phyloP scores from a whole-genome alignment of 1,140 invertebrate genomes.

The Mesaphorura yosii region DNA sequence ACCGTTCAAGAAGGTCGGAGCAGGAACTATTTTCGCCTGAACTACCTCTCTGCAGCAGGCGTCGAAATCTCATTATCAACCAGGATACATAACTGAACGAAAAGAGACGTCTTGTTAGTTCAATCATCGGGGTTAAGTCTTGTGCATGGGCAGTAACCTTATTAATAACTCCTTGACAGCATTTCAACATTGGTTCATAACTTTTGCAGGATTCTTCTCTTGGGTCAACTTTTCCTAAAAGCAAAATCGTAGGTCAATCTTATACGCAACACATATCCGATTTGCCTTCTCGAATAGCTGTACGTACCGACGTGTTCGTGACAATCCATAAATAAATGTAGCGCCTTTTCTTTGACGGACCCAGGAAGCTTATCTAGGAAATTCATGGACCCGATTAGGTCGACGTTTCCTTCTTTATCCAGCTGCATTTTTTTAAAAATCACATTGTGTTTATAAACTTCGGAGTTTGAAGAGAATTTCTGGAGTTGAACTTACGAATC shows the following conservation, averaged over 20 bases:
- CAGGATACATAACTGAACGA: no score
- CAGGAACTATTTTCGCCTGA: no score
- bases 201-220: constrained; percentile 1
- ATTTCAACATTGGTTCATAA: constrained; percentile 5
- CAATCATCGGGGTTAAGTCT: no score
- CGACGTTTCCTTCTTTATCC: background rate
- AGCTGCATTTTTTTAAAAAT: background rate
- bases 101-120: no score
- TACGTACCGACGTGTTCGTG: constrained; percentile 1
- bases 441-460: background rate
- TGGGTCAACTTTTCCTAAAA: background rate
- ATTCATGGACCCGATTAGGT: background rate
- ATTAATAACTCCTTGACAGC: background rate
- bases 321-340: constrained; percentile 3
- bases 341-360: background rate
- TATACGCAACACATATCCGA: no score
- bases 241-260: background rate
- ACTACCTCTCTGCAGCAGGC: no score
- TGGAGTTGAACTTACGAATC: constrained; percentile 9
- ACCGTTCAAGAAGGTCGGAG: no score
- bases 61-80: no score
- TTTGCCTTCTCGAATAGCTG: no score
- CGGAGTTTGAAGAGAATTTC: background rate
- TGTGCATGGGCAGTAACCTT: no score
- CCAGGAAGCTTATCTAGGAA: background rate